Base-by-base conservation (phyloP, 37 sponge, comb jelly and placozoan genomes). In the Agelas oroides region DNA sequence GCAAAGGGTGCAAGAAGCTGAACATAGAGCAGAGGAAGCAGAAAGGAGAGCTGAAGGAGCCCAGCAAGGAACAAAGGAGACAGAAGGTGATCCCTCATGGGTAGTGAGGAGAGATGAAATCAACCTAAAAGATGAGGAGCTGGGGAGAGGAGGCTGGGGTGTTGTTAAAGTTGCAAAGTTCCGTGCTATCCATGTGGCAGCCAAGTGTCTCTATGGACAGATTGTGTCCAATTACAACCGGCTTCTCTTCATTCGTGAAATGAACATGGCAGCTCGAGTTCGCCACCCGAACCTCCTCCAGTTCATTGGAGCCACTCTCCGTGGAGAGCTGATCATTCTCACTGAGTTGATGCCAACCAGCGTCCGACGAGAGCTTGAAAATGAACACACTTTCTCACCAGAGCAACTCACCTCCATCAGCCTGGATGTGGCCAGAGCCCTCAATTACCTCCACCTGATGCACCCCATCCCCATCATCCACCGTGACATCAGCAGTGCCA, bases 401-500 rank as follows among this genome's bases (percentile, higher is more conserved):
- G n/a, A 36, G 21, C 83, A 83, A 3, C 0, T 84, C 34, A 55
- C 62, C 23, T 56, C 90, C 54, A 70, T 86, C 38, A 46, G 73
- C 32, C 27, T 65, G 25, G 84, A 93, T 28, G 78, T 89, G 20
- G 79, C 84, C 59, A 25, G 73, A n/a, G 90, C 90, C 31, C 80
- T 89, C 31, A 83, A 78, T 60, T 93, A 89, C 79, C 82, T 93
- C 57, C 94, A 93, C 72, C 59, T 65, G 21, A 81, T 81, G 72
- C 60, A 31, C 13, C 89, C 93, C 23, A 73, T 80, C 53, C 93
- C 93, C 21, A 86, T 93, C 37, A 86, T 93, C 55, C 94, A 93
- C 61, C 79, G 94, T 30, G 87, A 93, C 70, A 77, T 93, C 79
- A 93, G 87, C 69, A 93, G 89, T 59, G 73, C 83, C 71, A 93